Conservation (phyloP, 2,113 vertebrate genomes). For the Melanotaenia duboulayi region DNA sequence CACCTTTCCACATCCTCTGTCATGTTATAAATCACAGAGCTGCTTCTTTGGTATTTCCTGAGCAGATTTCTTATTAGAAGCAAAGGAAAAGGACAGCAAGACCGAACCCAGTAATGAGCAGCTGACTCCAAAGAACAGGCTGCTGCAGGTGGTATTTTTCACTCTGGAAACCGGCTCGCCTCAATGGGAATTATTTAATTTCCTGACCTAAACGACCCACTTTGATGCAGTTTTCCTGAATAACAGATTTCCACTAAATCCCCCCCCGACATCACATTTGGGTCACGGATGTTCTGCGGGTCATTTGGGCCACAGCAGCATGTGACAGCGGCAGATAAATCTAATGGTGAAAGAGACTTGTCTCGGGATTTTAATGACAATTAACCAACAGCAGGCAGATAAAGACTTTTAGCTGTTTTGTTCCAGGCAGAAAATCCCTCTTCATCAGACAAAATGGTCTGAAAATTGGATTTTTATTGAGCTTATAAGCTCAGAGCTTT, state of each 20-base stretch:
- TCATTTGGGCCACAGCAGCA: neutral
- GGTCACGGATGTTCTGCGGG: too few relatives aligned
- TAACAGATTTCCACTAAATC: too few relatives aligned
- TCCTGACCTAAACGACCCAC: too few relatives aligned
- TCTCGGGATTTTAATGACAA: slow-evolving; percentile 72
- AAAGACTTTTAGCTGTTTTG: slow-evolving; percentile 68
- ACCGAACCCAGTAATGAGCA: neutral
- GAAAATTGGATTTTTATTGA: slow-evolving; percentile 60
- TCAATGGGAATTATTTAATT: neutral
- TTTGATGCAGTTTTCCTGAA: too few relatives aligned
- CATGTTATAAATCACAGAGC: neutral
- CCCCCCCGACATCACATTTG: too few relatives aligned
- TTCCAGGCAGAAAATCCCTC: slow-evolving; percentile 67
- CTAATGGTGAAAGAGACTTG: slow-evolving; percentile 35
- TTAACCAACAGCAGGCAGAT: slow-evolving; percentile 66
- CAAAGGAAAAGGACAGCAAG: neutral
- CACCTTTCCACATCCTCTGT: neutral
- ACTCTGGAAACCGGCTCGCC: slow-evolving; percentile 21
- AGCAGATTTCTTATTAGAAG: neutral
- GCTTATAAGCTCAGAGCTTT: slow-evolving; percentile 48
- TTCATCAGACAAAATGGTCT: slow-evolving; percentile 68
- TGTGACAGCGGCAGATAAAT: slow-evolving; percentile 2
- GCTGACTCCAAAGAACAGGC: neutral
- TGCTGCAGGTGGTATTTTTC: slow-evolving; percentile 15
- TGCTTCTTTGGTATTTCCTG: neutral